Percentiles rank a stretch among this genome's conserved stretches.
phyloP scores from a whole-genome alignment of 1,140 invertebrate species.

The Neodiprion pinetum region DNA sequence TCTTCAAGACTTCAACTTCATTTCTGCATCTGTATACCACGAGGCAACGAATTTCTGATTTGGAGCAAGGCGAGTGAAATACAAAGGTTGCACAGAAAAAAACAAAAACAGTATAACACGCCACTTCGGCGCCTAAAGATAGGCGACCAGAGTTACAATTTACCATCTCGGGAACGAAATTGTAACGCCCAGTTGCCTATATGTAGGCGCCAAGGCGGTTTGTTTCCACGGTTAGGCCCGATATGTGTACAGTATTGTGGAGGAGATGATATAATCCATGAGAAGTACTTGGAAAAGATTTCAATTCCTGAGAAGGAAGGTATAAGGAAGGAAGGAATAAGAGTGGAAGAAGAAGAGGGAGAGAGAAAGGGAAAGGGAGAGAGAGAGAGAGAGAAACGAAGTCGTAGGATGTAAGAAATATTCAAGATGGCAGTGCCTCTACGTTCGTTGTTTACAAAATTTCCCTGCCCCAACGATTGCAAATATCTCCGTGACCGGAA shows the following conservation, averaged over 20 bases:
- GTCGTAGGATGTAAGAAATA: neutral
- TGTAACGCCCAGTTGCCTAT: too few relatives aligned
- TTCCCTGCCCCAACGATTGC: neutral
- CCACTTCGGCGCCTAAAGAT: too few relatives aligned
- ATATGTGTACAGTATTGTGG: neutral
- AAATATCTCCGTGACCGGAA: conserved; percentile 2
- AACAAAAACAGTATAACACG: too few relatives aligned
- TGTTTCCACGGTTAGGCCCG: too few relatives aligned
- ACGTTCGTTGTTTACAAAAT: conserved; percentile 3
- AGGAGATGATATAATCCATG: neutral
- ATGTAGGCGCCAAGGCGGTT: too few relatives aligned
- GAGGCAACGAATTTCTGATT: too few relatives aligned
- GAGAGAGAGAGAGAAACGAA: neutral
- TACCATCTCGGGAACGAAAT: too few relatives aligned
- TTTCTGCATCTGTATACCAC: too few relatives aligned
- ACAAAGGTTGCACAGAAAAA: too few relatives aligned
- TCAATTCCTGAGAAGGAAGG: neutral
- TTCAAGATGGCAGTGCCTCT: conserved; percentile 4
- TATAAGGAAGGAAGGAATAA: neutral
- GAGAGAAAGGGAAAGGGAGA: conserved; percentile 9
- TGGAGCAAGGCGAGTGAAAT: too few relatives aligned
- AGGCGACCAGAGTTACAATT: too few relatives aligned
- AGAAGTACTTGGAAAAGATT: neutral
- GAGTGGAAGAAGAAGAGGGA: conserved; percentile 12
- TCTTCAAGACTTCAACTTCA: too few relatives aligned